Evolutionary conservation across 2,888 invertebrate genomes (phyloP), one percentile per base, ranked within the genome.

Genomic region (Orthonychiurus folsomi): DNA sequence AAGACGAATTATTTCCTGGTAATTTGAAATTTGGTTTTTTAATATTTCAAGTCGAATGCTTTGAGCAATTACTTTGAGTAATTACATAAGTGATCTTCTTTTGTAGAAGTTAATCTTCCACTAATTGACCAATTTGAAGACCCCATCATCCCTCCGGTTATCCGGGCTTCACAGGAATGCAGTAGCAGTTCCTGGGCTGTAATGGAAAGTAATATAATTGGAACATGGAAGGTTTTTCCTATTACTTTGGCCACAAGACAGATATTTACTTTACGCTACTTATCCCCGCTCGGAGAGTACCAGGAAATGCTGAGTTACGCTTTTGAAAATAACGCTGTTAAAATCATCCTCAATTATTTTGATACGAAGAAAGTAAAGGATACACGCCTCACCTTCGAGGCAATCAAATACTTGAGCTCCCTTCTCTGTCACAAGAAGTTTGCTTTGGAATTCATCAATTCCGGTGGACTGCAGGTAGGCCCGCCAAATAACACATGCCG

Each of bases 361-460:
- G 69, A 72, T 28, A 91, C 94, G 53, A 82, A 88, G 2, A 88
- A 90, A 76, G 89, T 91, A 0, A 85, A 86, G 60, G 94, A 97
- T 79, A 90, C 94, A 1, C 81, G 96, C 28, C 81, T 99, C 18
- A 93, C 95, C 0, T 97, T 97, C 79, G 97, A 97, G 76, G 94
- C 95, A 0, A 82, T 97, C 3, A 93, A 94, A 80, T 97, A 95
- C 78, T 80, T 97, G 23, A 90, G 95, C 0, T 90, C 95, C 0
- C 78, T 99, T 66, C 82, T 99, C 18, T 96, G 96, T 76, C 97
- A 99, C 78, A 97, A 97, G 80, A 96, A 96, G 78, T 96, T 99
- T 80, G 92, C 93, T 0, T 86, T 96, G 28, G 96, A 97, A 76
- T 97, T 97, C 77, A 87, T 99, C 58, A 85, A 88, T 63, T 85